phyloP scores from a whole-genome alignment of 2,888 invertebrate genomes.

The Machimus atricapillus region DNA sequence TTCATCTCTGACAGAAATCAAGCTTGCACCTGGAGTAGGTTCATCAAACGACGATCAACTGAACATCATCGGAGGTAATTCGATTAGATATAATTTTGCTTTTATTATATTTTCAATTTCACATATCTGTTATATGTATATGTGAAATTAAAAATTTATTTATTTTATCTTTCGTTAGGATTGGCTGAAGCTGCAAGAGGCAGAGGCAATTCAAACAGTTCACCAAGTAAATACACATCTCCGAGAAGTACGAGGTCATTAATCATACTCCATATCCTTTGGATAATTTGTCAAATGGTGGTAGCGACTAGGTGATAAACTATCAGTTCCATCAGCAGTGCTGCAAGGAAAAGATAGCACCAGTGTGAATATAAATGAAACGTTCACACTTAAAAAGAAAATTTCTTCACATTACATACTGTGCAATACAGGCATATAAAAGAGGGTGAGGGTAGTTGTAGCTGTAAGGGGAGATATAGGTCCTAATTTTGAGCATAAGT shows the following conservation, averaged over 20 bases:
- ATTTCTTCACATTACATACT: background rate
- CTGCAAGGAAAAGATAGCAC: background rate
- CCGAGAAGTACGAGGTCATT: slow-evolving; percentile 13
- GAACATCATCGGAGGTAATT: slow-evolving; percentile 55
- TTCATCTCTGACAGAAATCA: slow-evolving; percentile 56
- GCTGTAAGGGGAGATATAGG: background rate
- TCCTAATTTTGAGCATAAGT: background rate
- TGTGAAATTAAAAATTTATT: background rate
- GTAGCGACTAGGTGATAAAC: slow-evolving; percentile 21
- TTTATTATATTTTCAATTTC: background rate
- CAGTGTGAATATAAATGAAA: background rate
- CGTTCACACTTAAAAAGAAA: background rate
- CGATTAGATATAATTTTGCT: background rate
- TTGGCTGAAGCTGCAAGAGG: slow-evolving; percentile 49
- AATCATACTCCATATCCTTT: slow-evolving; percentile 1
- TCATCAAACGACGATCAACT: slow-evolving; percentile 60
- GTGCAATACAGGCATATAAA: background rate
- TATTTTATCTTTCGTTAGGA: slow-evolving; percentile 35
- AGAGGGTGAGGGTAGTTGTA: background rate
- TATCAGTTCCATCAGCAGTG: background rate
- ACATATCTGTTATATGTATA: background rate
- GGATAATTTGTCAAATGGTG: slow-evolving; percentile 30
- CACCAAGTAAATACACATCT: slow-evolving; percentile 18
- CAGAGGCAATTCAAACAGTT: slow-evolving; percentile 47
- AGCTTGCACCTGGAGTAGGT: slow-evolving; percentile 60